Evolutionary conservation across 2,797 vertebrate genomes (phyloP).

Genomic region (Tiaroga cobitis): DNA sequence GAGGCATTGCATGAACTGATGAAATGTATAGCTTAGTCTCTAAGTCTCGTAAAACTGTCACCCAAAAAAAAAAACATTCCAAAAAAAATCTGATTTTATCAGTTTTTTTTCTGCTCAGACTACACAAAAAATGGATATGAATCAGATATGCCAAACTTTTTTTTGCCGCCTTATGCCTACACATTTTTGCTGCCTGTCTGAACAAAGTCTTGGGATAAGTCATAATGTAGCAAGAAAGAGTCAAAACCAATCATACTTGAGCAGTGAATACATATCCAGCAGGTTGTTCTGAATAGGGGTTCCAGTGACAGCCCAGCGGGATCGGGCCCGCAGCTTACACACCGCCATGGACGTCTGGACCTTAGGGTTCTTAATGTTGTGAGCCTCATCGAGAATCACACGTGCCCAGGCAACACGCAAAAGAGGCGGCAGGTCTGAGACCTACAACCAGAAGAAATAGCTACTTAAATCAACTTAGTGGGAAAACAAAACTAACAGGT

Average conservation of each 20-base stretch:
- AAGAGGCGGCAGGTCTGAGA: conserved; percentile 72
- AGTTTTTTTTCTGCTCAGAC: neutral
- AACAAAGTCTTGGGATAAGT: neutral
- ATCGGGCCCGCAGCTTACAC: conserved; percentile 84
- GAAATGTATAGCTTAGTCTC: neutral
- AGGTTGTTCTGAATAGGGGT: conserved; percentile 98
- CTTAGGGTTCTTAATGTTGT: conserved; percentile 93
- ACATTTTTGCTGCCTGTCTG: neutral
- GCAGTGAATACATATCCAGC: conserved; percentile 94
- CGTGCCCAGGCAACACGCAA: conserved; percentile 87
- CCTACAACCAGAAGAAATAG: conserved; percentile 57
- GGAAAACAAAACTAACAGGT: neutral
- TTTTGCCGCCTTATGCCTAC: neutral
- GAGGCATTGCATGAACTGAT: neutral
- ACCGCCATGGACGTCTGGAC: conserved; percentile 91
- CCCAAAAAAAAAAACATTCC: no score
- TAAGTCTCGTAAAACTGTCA: no score
- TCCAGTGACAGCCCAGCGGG: conserved; percentile 96
- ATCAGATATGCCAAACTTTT: neutral
- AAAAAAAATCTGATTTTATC: neutral
- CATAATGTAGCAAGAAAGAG: neutral
- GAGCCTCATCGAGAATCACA: conserved; percentile 91
- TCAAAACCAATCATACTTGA: conserved; percentile 81
- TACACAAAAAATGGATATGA: neutral
- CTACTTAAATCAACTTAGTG: neutral